phyloP scores from a whole-genome alignment of 2,113 vertebrate species.

The Melanerpes aurifrons region DNA sequence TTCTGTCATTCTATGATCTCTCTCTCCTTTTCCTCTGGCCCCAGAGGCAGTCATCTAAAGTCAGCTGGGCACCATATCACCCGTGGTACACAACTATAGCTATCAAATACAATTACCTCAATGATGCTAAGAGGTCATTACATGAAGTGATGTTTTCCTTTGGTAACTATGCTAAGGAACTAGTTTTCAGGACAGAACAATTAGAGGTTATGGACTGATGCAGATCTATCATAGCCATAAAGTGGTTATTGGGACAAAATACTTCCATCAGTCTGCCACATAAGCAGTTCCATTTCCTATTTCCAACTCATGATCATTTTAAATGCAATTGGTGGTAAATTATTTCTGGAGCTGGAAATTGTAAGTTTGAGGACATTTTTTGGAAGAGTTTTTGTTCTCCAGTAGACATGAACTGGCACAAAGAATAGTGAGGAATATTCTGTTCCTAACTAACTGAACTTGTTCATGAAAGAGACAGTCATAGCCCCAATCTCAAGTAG shows the following conservation, averaged over 20 bases:
- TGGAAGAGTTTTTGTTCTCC: neutral
- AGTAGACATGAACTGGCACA: neutral
- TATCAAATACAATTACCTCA: constrained; percentile 14
- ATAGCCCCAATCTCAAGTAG: neutral
- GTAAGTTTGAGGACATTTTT: neutral
- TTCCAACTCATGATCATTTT: neutral
- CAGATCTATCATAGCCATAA: neutral
- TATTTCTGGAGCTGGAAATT: neutral
- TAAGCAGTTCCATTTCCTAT: neutral
- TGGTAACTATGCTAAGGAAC: neutral
- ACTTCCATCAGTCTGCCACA: neutral
- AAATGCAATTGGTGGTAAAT: constrained; percentile 12
- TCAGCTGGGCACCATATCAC: neutral
- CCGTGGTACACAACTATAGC: neutral
- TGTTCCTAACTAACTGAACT: neutral
- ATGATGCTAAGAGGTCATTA: neutral
- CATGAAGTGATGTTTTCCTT: neutral
- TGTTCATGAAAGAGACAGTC: neutral
- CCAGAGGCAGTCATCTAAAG: neutral
- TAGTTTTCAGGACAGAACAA: neutral
- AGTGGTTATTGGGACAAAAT: constrained; percentile 34
- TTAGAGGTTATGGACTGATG: neutral
- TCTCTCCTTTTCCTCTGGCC: neutral
- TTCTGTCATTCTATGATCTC: too few species aligned
- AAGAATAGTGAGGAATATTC: neutral